phyloP scores from a whole-genome alignment of 2,888 invertebrate genomes.

The Cephus sareptanus region DNA sequence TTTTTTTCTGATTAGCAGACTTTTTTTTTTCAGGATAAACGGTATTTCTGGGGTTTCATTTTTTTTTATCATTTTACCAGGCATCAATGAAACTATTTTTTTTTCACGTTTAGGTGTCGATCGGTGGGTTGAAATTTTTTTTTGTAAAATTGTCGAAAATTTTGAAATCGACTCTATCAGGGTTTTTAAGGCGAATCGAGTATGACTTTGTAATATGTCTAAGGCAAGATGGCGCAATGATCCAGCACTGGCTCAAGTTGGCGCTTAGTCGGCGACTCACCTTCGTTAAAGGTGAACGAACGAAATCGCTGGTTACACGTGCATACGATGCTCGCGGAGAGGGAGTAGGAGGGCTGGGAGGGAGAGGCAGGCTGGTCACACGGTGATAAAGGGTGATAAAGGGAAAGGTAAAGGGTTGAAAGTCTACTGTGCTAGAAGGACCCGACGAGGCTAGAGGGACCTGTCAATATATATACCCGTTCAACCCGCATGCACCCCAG shows the following conservation, averaged over 20 bases:
- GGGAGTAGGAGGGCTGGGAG: not conserved
- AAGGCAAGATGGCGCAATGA: not conserved
- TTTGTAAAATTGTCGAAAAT: no score
- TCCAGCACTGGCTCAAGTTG: not conserved
- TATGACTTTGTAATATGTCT: not conserved
- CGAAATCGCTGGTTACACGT: slow-evolving; percentile 45
- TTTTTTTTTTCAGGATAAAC: no score
- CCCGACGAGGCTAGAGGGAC: slow-evolving; percentile 32
- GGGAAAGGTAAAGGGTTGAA: slow-evolving; percentile 13
- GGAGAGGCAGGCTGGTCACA: not conserved
- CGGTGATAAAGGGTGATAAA: slow-evolving; percentile 10
- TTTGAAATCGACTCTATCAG: not conserved
- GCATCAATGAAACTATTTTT: not conserved
- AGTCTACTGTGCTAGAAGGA: slow-evolving; percentile 15
- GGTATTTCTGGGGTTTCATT: no score
- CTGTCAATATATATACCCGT: slow-evolving; percentile 46
- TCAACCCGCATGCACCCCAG: no score
- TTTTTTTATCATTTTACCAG: no score
- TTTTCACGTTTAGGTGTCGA: rapidly evolving
- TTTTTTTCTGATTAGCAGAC: not conserved
- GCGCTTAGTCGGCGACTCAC: slow-evolving; percentile 18
- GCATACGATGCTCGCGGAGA: slow-evolving; percentile 32
- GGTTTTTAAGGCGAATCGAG: not conserved
- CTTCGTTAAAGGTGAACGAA: slow-evolving; percentile 51
- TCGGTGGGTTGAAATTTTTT: no score